Base-by-base conservation (phyloP, 2,888 invertebrate species). In the Drosophila trichaetosa region DNA sequence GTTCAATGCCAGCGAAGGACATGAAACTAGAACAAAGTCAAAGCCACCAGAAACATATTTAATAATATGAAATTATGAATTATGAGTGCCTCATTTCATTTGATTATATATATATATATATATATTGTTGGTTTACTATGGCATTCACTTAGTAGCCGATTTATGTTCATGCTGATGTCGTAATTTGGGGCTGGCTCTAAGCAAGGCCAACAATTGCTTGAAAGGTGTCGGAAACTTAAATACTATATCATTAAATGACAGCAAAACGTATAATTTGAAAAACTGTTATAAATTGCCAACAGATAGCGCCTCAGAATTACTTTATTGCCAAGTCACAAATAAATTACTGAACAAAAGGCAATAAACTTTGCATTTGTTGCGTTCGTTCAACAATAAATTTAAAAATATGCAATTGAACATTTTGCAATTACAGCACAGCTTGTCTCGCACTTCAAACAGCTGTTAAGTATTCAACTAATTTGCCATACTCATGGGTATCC, bases 61-160 rank as follows among this genome's bases (percentile, higher is more conserved):
- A 74, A 81, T 73, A 58, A 70, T 61, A 68, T 59, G 56, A 74
- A 76, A 88, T 73, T 72, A 83, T 81, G 27, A 74, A 74, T 83
- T 83, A 79, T 76, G 73, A 38, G 6, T 53, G 6, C 60, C 21
- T 11, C 42, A 62, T 58, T 60, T 34, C 34, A 64, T 52, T 59
- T 62, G 40, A 64, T 73, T 51, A 27, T 36, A 27, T 66, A 34
- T 42, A 27, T 38, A 34, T 42, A 27, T 38, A 21, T 31, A 31
- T 31, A 33, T 33, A 34, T 31, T 16, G 24, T 24, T 24, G 16
- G 24, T 40, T 42, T 49, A 33, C 38, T 34, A 11, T 46, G 58
- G 46, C 53, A 58, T 24, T 42, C 52, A 59, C 49, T 62, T 61
- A 59, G 29, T 62, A 13, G 18, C 49, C 27, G 27, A 18, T 38